Conservation (phyloP, 1,140 invertebrate species). For the Drosophila pachea region DNA sequence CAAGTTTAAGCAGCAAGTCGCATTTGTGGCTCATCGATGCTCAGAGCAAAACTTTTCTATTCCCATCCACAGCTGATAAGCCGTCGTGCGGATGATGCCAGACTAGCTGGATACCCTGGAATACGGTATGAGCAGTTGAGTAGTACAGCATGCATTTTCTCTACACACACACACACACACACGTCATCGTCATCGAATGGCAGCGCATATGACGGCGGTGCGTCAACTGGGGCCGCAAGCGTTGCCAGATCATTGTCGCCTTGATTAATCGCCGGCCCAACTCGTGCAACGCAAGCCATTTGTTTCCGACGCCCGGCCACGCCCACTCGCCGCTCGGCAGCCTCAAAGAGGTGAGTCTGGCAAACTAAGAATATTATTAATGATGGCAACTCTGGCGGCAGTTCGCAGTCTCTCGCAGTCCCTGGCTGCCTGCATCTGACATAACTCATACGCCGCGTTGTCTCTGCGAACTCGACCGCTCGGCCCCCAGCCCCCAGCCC, state of each 20-base stretch:
- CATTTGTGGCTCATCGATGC: slow-evolving; percentile 18
- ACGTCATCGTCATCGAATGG: no score
- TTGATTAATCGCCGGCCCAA: slow-evolving; percentile 64
- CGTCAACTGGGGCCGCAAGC: slow-evolving; percentile 34
- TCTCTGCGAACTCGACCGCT: slow-evolving; percentile 1
- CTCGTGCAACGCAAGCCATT: slow-evolving; percentile 10
- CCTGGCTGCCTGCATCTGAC: slow-evolving; percentile 69
- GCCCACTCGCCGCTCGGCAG: no score
- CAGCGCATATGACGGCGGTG: no score
- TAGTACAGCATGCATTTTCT: no score
- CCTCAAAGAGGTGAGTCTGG: slow-evolving; percentile 8
- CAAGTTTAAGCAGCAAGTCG: slow-evolving; percentile 34
- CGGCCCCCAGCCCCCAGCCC: neutral
- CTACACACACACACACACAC: no score
- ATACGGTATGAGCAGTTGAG: no score
- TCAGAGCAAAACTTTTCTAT: slow-evolving; percentile 13
- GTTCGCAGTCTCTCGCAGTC: slow-evolving; percentile 38
- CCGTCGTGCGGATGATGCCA: neutral
- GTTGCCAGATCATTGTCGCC: slow-evolving; percentile 66
- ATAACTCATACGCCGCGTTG: slow-evolving; percentile 71
- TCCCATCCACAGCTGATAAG: slow-evolving; percentile 36
- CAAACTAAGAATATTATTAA: slow-evolving; percentile 74
- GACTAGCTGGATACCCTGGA: neutral
- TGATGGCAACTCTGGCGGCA: slow-evolving; percentile 51
- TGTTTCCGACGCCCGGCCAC: neutral